These are phyloP conservation scores for Reticulitermes speratus DNA, from an alignment of 1,140 invertebrate species.

Conservation along the genomic window DNA sequence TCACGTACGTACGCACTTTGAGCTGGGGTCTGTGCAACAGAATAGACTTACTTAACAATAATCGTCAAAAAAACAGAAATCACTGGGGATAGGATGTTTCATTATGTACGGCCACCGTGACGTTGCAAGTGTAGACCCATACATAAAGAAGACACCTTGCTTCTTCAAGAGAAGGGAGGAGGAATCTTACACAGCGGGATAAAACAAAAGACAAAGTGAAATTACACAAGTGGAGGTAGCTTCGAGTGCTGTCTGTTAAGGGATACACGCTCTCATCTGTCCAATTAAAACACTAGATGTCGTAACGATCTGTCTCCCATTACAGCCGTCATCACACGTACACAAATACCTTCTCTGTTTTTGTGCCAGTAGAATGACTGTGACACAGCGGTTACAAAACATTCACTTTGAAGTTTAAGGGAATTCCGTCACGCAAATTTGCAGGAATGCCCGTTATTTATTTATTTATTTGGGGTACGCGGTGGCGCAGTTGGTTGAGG, in stretches of 20 bases:
- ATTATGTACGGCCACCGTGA: neutral
- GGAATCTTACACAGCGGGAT: neutral
- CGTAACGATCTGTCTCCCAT: neutral
- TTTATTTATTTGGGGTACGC: too few relatives aligned
- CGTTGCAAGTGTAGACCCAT: neutral
- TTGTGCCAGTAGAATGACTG: neutral
- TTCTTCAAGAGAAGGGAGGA: neutral
- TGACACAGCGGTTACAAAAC: too few relatives aligned
- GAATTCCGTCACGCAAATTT: too few relatives aligned
- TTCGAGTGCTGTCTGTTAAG: neutral
- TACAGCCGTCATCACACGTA: neutral
- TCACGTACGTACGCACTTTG: neutral
- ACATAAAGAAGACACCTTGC: neutral
- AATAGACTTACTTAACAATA: neutral
- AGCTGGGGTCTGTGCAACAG: neutral
- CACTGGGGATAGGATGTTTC: neutral
- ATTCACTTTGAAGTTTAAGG: too few relatives aligned
- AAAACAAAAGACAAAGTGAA: neutral
- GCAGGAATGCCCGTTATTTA: too few relatives aligned
- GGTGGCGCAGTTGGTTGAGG: too few relatives aligned
- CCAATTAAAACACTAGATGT: conserved; percentile 3
- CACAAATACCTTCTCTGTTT: neutral
- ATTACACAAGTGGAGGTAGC: neutral
- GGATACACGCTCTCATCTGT: neutral
- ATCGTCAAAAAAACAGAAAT: neutral